Evolutionary conservation across 2,888 invertebrate genomes (phyloP).

Genomic region (Philereme vetulata): DNA sequence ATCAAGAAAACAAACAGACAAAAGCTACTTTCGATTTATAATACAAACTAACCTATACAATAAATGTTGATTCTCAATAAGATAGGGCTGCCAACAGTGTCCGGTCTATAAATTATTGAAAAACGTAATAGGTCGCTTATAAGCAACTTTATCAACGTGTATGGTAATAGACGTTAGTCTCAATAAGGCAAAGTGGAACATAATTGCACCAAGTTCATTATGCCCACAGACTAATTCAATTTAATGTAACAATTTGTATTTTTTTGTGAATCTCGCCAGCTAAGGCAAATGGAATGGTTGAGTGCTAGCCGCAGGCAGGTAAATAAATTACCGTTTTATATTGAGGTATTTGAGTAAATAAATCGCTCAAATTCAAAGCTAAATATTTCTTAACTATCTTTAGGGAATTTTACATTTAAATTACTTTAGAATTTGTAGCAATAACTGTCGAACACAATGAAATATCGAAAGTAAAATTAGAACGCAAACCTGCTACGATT

Average conservation of each 20-base stretch:
- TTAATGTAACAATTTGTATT: slow-evolving; percentile 17
- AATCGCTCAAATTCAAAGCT: slow-evolving; percentile 1
- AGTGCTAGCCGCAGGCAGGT: slow-evolving; percentile 12
- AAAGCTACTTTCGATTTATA: too few species aligned
- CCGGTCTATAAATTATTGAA: too few species aligned
- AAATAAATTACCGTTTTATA: slow-evolving; percentile 14
- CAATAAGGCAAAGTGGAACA: slow-evolving; percentile 25
- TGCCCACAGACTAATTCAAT: slow-evolving; percentile 27
- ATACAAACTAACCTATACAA: too few species aligned
- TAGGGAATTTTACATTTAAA: background rate
- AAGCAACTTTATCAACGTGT: slow-evolving; percentile 11
- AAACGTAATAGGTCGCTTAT: background rate
- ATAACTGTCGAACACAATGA: background rate
- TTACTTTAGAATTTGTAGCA: too few species aligned
- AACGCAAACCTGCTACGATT: background rate
- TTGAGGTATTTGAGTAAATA: slow-evolving; percentile 1
- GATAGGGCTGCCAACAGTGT: too few species aligned
- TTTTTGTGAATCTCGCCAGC: slow-evolving; percentile 18
- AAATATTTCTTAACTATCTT: background rate
- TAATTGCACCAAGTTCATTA: slow-evolving; percentile 24
- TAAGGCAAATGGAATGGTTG: slow-evolving; percentile 24
- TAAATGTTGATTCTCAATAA: too few species aligned
- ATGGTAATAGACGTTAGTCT: slow-evolving; percentile 15
- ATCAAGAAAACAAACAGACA: too few species aligned
- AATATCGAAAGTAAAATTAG: too few species aligned